Conservation (phyloP, 1,140 invertebrate species). For the Trinorchestia longiramus region DNA sequence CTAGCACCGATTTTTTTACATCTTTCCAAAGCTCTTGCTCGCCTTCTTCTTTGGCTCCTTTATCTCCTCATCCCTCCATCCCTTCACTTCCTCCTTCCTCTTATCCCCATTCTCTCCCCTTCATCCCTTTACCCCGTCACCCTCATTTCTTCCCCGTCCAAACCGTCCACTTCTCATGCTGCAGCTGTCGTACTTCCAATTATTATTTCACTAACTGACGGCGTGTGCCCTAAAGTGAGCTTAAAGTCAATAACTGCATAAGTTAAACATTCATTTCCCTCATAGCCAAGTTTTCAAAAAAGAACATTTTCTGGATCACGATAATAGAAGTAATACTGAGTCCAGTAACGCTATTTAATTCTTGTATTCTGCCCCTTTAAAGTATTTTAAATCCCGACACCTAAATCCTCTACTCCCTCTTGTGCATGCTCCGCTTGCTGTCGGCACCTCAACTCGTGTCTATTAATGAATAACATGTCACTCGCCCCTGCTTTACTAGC, state of each 20-base stretch:
- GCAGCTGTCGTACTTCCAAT: background rate
- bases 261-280: no score
- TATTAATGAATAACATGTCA: background rate
- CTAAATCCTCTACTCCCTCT: background rate
- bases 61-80: background rate
- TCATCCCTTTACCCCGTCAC: no score
- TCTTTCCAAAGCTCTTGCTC: background rate
- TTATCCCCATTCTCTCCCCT: no score
- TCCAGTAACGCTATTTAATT: background rate
- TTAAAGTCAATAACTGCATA: no score
- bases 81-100: no score
- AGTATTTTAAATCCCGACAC: background rate
- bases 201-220: background rate
- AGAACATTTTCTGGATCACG: background rate
- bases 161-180: background rate
- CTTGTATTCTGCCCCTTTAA: background rate
- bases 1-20: background rate
- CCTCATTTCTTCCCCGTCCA: no score
- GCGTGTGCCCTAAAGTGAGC: no score
- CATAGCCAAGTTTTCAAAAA: background rate
- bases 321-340: background rate
- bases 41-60: no score
- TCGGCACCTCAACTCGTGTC: background rate
- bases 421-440: background rate
- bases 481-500: background rate